phyloP scores from a whole-genome alignment of 1,140 invertebrate species.

The Asbolus verrucosus region DNA sequence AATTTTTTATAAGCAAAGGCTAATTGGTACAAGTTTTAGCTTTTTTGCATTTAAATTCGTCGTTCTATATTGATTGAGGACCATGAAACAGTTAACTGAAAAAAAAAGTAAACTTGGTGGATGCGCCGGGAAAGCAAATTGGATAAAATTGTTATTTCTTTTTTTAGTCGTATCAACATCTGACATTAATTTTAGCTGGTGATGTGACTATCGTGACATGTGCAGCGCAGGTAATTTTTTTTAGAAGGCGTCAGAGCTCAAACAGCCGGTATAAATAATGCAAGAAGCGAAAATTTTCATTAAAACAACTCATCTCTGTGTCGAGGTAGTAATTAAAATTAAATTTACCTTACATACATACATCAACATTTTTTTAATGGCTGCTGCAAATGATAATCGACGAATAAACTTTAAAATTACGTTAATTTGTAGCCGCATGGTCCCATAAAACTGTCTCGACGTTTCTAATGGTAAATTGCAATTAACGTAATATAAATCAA shows the following conservation, averaged over 20 bases:
- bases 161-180: background rate
- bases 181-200: background rate
- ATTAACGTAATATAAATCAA: conserved; percentile 30
- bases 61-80: no score
- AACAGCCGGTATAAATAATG: background rate
- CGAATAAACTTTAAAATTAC: background rate
- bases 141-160: no score
- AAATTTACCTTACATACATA: no score
- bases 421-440: background rate
- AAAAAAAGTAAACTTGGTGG: conserved; percentile 31
- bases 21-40: no score
- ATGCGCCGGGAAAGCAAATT: conserved; percentile 13
- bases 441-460: conserved; percentile 1
- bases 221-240: background rate
- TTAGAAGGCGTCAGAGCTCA: background rate
- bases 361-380: no score
- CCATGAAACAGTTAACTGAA: no score
- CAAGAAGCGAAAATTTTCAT: background rate
- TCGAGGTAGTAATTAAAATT: no score
- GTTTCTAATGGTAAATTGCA: conserved; percentile 6
- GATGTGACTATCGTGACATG: background rate
- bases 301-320: background rate
- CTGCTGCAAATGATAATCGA: background rate
- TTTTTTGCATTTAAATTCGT: no score
- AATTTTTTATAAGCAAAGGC: no score